phyloP scores from a whole-genome alignment of 1,140 invertebrate species.

The Lordiphosa mommai region DNA sequence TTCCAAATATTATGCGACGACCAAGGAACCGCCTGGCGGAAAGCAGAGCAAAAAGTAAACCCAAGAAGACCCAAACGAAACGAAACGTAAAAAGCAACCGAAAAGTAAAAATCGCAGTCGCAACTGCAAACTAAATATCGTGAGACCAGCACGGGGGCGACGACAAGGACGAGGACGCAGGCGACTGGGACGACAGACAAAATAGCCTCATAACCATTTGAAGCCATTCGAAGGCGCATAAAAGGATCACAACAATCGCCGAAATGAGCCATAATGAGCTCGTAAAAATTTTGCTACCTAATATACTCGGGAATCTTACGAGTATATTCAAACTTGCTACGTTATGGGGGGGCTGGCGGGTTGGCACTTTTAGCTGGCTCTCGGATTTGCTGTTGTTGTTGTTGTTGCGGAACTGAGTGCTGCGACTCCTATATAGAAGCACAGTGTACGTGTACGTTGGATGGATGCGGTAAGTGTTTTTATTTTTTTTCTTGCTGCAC shows the following conservation, averaged over 20 bases:
- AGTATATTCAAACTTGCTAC: conserved; percentile 77
- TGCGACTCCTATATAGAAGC: conserved; percentile 18
- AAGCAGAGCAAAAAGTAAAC: conserved; percentile 45
- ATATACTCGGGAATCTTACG: conserved; percentile 79
- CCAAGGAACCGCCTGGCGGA: conserved; percentile 36
- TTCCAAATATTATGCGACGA: conserved; percentile 54
- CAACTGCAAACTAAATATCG: conserved; percentile 76
- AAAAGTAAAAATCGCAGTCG: conserved; percentile 73
- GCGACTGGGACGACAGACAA: conserved; percentile 59
- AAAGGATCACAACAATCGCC: conserved; percentile 80
- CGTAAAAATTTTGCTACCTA: conserved; percentile 80
- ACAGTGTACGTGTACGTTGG: conserved; percentile 7
- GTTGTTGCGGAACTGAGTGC: conserved; percentile 8
- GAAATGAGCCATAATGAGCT: conserved; percentile 80
- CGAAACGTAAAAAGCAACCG: conserved; percentile 31
- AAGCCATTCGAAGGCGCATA: conserved; percentile 80
- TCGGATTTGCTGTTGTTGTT: conserved; percentile 6
- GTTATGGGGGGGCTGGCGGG: conserved; percentile 46
- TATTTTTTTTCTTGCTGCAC: neutral
- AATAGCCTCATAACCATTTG: conserved; percentile 80
- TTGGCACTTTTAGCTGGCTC: conserved; percentile 12
- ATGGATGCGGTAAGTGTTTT: conserved; percentile 12
- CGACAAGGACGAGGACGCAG: conserved; percentile 21
- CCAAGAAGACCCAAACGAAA: conserved; percentile 26
- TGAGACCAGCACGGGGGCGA: conserved; percentile 32